A percentile compares a stretch with the other conserved stretches of the same genome.
Evolutionary conservation across 2,888 invertebrate genomes (phyloP).

Genomic region (Rotaria macrura): DNA sequence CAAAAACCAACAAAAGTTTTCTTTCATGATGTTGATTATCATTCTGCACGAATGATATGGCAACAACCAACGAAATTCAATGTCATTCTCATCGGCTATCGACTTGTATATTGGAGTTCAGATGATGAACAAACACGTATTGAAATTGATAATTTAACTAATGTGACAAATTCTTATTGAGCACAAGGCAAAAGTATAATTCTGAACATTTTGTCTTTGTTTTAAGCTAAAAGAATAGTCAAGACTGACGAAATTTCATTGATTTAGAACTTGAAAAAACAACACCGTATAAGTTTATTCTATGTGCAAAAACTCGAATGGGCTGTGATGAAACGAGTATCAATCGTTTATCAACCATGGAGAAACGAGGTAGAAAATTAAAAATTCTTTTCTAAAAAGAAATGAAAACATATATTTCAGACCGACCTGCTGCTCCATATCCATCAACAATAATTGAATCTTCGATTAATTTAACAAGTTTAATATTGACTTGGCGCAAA

Average conservation of each 20-base stretch:
- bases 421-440: too few species aligned
- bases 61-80: neutral
- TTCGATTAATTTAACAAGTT: conserved; percentile 76
- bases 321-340: conserved; percentile 68
- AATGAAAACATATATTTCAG: too few species aligned
- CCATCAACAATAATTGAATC: conserved; percentile 75
- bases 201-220: too few species aligned
- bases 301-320: too few species aligned
- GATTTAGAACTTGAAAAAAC: conserved; percentile 58
- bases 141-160: neutral
- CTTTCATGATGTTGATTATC: conserved; percentile 88
- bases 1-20: conserved; percentile 88
- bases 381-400: too few species aligned
- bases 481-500: conserved; percentile 94
- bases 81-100: conserved; percentile 27
- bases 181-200: conserved; percentile 36
- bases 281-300: conserved; percentile 77
- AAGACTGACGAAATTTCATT: too few species aligned
- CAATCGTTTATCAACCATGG: conserved; percentile 7
- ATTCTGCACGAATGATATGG: too few species aligned
- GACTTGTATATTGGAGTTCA: conserved; percentile 22
- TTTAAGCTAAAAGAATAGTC: too few species aligned
- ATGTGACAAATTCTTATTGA: neutral
- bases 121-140: neutral
- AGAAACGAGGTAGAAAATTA: conserved; percentile 40